A percentile compares a stretch with the other conserved stretches of the same genome.
Evolutionary conservation across 1,140 invertebrate genomes (phyloP).

Genomic region (Cardiocondyla obscurior): DNA sequence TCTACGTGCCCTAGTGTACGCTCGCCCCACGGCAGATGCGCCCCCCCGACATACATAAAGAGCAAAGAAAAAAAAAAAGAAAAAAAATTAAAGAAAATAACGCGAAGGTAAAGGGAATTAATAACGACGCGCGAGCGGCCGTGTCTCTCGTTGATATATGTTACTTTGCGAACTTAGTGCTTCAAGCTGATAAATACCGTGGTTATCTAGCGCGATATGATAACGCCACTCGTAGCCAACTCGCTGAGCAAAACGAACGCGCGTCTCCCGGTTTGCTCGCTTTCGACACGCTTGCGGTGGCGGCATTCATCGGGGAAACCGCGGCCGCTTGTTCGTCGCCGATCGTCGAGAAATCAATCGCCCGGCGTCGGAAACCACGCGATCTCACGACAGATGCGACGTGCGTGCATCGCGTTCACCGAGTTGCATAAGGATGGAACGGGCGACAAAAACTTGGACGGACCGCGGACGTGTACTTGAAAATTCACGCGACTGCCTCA

Average conservation of each 20-base stretch:
- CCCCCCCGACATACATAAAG: slow-evolving; percentile 4
- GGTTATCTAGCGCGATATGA: neutral
- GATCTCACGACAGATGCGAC: slow-evolving; percentile 53
- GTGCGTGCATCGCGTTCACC: slow-evolving; percentile 26
- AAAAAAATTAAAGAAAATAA: slow-evolving; percentile 51
- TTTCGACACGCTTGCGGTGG: neutral
- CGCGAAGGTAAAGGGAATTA: neutral
- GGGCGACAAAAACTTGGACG: neutral
- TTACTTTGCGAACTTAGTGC: neutral
- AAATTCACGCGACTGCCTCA: slow-evolving; percentile 4
- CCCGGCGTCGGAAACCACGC: neutral
- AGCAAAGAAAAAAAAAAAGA: slow-evolving; percentile 46
- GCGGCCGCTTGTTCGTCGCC: neutral
- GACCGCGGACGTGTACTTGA: neutral
- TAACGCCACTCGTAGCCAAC: neutral
- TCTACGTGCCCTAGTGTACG: slow-evolving; percentile 76
- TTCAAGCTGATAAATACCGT: neutral
- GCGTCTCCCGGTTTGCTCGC: neutral
- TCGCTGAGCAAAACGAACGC: neutral
- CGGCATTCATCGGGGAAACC: neutral
- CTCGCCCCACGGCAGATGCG: slow-evolving; percentile 70
- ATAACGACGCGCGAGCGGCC: neutral
- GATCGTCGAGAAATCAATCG: neutral
- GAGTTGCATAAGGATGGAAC: slow-evolving; percentile 38
- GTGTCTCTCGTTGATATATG: neutral